These are phyloP conservation scores for Diadophis punctatus DNA, from an alignment of 2,113 vertebrate genomes.

Conservation along the genomic window DNA sequence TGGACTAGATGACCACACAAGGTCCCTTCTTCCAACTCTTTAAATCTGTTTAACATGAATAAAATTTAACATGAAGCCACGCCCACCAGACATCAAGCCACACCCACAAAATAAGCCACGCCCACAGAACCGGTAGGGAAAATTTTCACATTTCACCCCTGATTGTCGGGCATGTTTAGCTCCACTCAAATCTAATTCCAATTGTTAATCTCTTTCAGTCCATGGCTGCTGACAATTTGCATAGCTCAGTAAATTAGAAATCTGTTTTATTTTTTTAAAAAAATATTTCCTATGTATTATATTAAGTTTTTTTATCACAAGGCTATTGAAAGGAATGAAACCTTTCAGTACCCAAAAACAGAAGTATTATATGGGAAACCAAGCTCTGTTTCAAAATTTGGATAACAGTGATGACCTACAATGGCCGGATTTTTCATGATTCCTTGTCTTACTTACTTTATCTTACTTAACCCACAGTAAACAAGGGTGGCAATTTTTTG, in stretches of 20 bases:
- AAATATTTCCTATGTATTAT: not conserved
- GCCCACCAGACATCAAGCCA: too few relatives aligned
- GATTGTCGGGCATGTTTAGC: not conserved
- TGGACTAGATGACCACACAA: too few relatives aligned
- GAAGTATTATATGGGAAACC: rapidly evolving
- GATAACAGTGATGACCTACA: not conserved
- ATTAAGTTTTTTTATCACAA: rapidly evolving
- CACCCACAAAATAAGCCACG: too few relatives aligned
- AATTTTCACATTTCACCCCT: too few relatives aligned
- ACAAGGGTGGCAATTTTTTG: not conserved
- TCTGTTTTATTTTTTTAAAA: not conserved
- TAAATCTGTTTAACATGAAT: too few relatives aligned
- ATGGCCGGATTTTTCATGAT: not conserved
- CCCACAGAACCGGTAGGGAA: too few relatives aligned
- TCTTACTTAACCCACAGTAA: not conserved
- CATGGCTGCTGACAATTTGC: constrained; percentile 41
- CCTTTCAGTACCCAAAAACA: rapidly evolving
- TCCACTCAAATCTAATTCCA: constrained; percentile 16
- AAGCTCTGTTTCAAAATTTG: not conserved
- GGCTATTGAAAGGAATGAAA: not conserved
- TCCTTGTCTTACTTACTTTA: not conserved
- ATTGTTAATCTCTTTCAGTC: constrained; percentile 33
- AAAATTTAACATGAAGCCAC: too few relatives aligned
- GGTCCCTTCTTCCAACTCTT: too few relatives aligned
- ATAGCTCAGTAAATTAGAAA: constrained; percentile 36